Evolutionary conservation across 1,140 invertebrate species (phyloP).

Genomic region (Polyergus mexicanus): DNA sequence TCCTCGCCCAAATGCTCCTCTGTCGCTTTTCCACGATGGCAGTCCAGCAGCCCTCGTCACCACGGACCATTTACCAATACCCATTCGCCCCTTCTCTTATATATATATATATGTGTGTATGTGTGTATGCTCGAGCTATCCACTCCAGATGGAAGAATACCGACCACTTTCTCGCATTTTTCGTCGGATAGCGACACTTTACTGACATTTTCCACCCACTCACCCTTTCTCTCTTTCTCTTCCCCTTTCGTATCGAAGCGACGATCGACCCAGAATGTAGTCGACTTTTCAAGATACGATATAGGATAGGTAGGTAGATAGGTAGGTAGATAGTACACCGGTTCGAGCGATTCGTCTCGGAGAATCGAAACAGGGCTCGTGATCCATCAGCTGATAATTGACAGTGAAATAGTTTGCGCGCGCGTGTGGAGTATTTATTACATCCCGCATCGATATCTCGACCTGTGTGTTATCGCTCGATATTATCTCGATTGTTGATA

Average conservation of each 20-base stretch:
- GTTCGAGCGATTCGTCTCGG: conserved; percentile 36
- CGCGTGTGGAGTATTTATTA: conserved; percentile 46
- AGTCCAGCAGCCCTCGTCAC: conserved; percentile 22
- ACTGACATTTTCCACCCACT: conserved; percentile 58
- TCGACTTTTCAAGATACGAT: conserved; percentile 51
- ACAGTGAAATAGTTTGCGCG: conserved; percentile 59
- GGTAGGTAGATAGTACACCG: conserved; percentile 22
- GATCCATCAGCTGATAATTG: conserved; percentile 60
- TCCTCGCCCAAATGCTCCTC: background rate
- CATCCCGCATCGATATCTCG: conserved; percentile 41
- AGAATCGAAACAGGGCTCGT: conserved; percentile 13
- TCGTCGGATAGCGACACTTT: conserved; percentile 53
- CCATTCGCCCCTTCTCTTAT: conserved; percentile 32
- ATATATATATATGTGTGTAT: conserved; percentile 5
- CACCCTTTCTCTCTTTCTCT: background rate
- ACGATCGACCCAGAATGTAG: conserved; percentile 50
- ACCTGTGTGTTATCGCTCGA: conserved; percentile 44
- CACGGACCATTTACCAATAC: conserved; percentile 48
- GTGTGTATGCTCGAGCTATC: background rate
- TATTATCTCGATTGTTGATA: conserved; percentile 7
- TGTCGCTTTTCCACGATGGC: background rate
- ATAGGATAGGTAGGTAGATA: background rate
- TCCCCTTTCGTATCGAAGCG: conserved; percentile 11
- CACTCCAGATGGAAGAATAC: conserved; percentile 57
- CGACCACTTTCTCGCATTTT: conserved; percentile 63